Percentiles rank a stretch among this genome's conserved stretches.
phyloP scores from a whole-genome alignment of 92 coral and sea anemone species.

The Actinernus sp. region DNA sequence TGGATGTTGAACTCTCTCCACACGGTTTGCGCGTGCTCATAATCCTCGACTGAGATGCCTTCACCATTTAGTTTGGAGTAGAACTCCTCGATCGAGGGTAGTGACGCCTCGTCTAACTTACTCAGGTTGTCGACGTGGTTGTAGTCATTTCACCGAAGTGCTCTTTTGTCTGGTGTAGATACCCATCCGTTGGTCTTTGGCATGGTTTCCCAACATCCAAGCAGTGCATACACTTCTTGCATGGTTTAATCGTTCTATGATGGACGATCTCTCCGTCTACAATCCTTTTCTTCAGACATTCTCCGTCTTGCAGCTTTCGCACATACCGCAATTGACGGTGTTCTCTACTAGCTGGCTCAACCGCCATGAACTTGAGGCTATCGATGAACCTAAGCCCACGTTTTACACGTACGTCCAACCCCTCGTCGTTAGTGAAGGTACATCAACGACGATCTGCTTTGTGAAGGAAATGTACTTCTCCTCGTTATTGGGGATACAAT shows the following conservation, averaged over 20 bases:
- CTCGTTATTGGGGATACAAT: conserved; percentile 61
- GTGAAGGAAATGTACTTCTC: conserved; percentile 57
- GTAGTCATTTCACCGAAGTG: no score
- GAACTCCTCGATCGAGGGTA: conserved; percentile 33
- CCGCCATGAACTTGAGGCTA: conserved; percentile 40
- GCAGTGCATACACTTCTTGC: no score
- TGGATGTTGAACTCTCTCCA: conserved; percentile 50
- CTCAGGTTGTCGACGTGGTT: conserved; percentile 16
- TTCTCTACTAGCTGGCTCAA: conserved; percentile 11
- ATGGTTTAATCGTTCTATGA: no score
- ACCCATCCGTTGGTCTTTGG: no score
- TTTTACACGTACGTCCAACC: conserved; percentile 9
- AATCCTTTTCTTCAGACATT: no score
- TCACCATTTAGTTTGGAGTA: conserved; percentile 18
- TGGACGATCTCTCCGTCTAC: no score
- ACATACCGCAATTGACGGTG: no score
- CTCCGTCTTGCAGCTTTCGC: no score
- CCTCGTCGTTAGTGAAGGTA: conserved; percentile 16
- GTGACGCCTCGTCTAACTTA: neutral
- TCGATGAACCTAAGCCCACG: conserved; percentile 56
- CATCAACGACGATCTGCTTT: conserved; percentile 23
- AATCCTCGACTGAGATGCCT: conserved; percentile 23
- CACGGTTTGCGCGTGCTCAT: conserved; percentile 32
- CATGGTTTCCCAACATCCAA: no score
- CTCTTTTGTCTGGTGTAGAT: no score